Conservation (phyloP, 2,797 vertebrate genomes). For the Lates japonicus region DNA sequence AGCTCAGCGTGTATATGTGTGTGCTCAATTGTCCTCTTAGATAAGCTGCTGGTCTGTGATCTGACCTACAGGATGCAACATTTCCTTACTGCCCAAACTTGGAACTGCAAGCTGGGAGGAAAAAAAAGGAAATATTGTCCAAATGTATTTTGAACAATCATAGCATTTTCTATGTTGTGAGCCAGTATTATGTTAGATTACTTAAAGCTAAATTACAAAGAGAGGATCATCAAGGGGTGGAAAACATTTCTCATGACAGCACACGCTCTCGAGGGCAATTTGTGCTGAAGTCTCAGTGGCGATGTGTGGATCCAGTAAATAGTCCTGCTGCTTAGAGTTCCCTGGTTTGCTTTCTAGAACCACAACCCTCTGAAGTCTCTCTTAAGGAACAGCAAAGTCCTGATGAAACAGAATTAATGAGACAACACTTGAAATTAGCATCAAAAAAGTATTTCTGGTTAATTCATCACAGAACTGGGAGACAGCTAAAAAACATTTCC, state of each 20-base stretch:
- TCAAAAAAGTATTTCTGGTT: slow-evolving; percentile 71
- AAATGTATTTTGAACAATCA: slow-evolving; percentile 3
- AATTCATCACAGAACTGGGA: slow-evolving; percentile 60
- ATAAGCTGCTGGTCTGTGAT: slow-evolving; percentile 46
- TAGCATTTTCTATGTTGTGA: not conserved
- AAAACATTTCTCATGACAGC: slow-evolving; percentile 45
- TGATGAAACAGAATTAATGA: slow-evolving; percentile 76
- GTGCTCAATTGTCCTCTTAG: slow-evolving; percentile 46
- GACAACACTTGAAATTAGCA: slow-evolving; percentile 69
- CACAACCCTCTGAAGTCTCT: slow-evolving; percentile 58
- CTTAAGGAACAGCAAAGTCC: slow-evolving; percentile 54
- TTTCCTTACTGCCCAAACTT: slow-evolving; percentile 62
- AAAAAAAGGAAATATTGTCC: not conserved
- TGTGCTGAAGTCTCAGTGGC: slow-evolving; percentile 32
- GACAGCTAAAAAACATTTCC: slow-evolving; percentile 55
- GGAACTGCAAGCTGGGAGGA: not conserved
- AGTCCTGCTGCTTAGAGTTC: slow-evolving; percentile 44
- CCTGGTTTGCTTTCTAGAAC: slow-evolving; percentile 55
- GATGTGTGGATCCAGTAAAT: slow-evolving; percentile 37
- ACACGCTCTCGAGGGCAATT: slow-evolving; percentile 20
- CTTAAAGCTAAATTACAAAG: slow-evolving; percentile 38
- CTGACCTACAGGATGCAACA: slow-evolving; percentile 69
- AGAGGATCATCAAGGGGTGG: not conserved
- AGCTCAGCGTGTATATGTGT: slow-evolving; percentile 8
- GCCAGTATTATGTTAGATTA: slow-evolving; percentile 16